phyloP scores from a whole-genome alignment of 2,797 vertebrate species.

The Microtus californicus region DNA sequence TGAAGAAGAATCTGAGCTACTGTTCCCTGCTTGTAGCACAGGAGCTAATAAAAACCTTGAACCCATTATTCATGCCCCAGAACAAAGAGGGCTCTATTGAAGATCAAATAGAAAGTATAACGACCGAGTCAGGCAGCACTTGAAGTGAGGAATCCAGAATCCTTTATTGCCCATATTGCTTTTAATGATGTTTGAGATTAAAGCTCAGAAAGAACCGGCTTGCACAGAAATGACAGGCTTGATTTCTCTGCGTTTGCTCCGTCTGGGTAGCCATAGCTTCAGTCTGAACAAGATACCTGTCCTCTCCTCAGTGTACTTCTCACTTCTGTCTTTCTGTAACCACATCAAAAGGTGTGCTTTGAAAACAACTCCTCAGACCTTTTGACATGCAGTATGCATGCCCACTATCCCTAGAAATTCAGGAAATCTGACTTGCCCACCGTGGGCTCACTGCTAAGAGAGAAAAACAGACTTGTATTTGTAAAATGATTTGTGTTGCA shows the following conservation, averaged over 20 bases:
- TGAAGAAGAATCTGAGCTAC: slow-evolving; percentile 58
- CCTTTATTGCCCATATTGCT: not conserved
- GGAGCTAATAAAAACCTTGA: slow-evolving; percentile 51
- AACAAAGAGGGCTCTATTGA: slow-evolving; percentile 63
- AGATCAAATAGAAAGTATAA: slow-evolving; percentile 65
- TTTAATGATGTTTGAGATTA: slow-evolving; percentile 42
- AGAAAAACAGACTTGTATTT: not conserved
- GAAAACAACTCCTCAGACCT: not conserved
- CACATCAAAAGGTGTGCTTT: slow-evolving; percentile 13
- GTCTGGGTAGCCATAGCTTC: not conserved
- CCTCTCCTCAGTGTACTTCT: not conserved
- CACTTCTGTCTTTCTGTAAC: not conserved
- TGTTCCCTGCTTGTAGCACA: not conserved
- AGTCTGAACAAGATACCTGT: not conserved
- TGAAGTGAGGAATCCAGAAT: slow-evolving; percentile 32
- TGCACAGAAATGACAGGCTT: not conserved
- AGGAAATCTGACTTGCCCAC: not conserved
- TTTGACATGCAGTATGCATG: not conserved
- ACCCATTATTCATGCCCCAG: slow-evolving; percentile 17
- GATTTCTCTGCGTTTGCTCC: not conserved
- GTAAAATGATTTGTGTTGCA: not conserved
- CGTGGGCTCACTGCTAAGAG: not conserved
- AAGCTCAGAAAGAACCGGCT: slow-evolving; percentile 54
- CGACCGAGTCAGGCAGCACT: not conserved
- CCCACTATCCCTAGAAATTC: not conserved